Base-by-base conservation (phyloP, 2,113 vertebrate genomes). In the Chionodraco myersi region DNA sequence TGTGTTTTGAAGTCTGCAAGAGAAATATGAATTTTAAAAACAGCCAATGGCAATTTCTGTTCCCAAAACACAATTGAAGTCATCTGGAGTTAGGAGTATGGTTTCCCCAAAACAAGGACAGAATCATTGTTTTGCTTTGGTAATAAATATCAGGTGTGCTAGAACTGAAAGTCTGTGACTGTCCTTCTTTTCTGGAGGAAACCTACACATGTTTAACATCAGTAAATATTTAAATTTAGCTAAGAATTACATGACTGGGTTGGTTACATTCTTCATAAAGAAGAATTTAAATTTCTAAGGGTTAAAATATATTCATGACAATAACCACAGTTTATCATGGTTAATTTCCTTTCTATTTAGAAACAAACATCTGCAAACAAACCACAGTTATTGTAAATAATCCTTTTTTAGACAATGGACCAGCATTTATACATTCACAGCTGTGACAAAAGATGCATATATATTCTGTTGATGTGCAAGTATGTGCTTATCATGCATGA, bases 371-470 rank as follows among this genome's bases (percentile, higher is more conserved):
- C 70, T 75, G 60, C 56, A 87, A 85, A 79, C 54, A 80, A 75
- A 58, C 67, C 41, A 61, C 69, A 79, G 26, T 77, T 79, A 53
- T 41, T 78, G 0, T 77, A 64, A 77, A 72, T 53, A 77, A 72
- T 72, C 21, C 41, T 18, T 57, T 9, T 30, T 34, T 30, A 71
- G n/a, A 52, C 21, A 64, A 41, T 5, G 3, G 41, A 61, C 48
- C 77, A 74, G 72, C 72, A 41, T 68, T 86, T 71, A 70, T 77
- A 84, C 85, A 90, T 87, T 89, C 90, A 82, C 80, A 83, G 73
- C 80, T 89, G 88, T 83, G 86, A 86, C 66, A 72, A 75, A 65
- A 69, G 62, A 88, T 82, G 79, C 74, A 75, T 80, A 86, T 69
- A 78, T 56, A 67, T 41, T 41, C 67, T 14, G 54, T 45, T 70